These are phyloP conservation scores for Lasioglossum malachurum DNA, from an alignment of 2,888 invertebrate genomes.

Conservation along the genomic window DNA sequence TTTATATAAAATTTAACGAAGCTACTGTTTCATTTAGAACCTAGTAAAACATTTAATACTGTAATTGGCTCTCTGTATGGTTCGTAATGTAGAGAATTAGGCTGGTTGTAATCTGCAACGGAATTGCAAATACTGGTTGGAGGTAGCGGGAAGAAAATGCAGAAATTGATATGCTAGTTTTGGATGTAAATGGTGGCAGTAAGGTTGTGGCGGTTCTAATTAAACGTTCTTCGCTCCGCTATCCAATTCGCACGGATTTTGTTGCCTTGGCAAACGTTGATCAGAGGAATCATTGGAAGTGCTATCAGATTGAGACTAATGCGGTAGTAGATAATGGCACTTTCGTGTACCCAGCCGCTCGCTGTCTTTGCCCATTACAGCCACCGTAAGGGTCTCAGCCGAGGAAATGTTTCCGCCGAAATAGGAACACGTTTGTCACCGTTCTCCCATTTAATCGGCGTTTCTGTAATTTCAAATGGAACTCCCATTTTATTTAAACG, in stretches of 20 bases:
- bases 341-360: conserved; percentile 51
- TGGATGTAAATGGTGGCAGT: background rate
- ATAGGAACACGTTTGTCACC: conserved; percentile 13
- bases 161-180: background rate
- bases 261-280: conserved; percentile 72
- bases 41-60: background rate
- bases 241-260: conserved; percentile 24
- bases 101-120: background rate
- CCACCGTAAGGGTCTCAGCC: conserved; percentile 8
- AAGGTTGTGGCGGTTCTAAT: conserved; percentile 11
- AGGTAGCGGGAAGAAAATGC: background rate
- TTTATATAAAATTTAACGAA: background rate
- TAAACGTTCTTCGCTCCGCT: conserved; percentile 15
- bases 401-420: conserved; percentile 24
- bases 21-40: background rate
- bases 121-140: background rate
- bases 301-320: conserved; percentile 75
- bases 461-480: conserved; percentile 2
- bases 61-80: background rate
- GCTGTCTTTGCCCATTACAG: conserved; percentile 59
- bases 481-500: background rate
- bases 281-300: conserved; percentile 78
- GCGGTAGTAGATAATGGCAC: conserved; percentile 74
- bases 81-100: background rate
- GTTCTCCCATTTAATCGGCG: background rate